A percentile compares a stretch with the other conserved stretches of the same genome.
These are phyloP conservation scores for Brachionus koreanus DNA, from an alignment of 1,140 invertebrate species.

Conservation along the genomic window DNA sequence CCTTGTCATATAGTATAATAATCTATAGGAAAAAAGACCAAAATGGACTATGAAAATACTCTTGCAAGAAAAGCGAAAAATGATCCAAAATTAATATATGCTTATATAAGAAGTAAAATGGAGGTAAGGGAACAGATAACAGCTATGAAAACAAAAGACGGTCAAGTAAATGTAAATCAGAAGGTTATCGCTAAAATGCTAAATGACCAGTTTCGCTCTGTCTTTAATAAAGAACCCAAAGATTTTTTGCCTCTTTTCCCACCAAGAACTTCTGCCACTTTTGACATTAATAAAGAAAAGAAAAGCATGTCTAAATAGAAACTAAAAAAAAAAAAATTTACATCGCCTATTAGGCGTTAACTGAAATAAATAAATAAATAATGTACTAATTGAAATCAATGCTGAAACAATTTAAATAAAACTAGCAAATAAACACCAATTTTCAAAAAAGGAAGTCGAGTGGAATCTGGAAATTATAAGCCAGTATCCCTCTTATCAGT, in stretches of 20 bases:
- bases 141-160: neutral
- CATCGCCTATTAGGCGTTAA: too few species aligned
- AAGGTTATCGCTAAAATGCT: neutral
- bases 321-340: too few species aligned
- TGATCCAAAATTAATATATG: neutral
- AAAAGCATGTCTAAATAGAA: neutral
- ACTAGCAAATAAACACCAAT: too few species aligned
- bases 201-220: neutral
- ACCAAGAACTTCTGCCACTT: neutral
- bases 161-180: neutral
- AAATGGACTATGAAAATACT: neutral
- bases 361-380: too few species aligned
- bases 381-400: too few species aligned
- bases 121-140: neutral
- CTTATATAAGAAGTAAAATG: neutral
- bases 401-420: too few species aligned
- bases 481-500: neutral
- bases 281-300: neutral
- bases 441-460: neutral
- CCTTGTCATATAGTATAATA: neutral
- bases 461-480: neutral
- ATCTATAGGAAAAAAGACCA: neutral
- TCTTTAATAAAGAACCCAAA: too few species aligned
- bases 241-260: too few species aligned
- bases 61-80: neutral